Evolutionary conservation across 2,888 invertebrate species (phyloP), one percentile per base, ranked within the genome.

Genomic region (Drosophila tanythrix): DNA sequence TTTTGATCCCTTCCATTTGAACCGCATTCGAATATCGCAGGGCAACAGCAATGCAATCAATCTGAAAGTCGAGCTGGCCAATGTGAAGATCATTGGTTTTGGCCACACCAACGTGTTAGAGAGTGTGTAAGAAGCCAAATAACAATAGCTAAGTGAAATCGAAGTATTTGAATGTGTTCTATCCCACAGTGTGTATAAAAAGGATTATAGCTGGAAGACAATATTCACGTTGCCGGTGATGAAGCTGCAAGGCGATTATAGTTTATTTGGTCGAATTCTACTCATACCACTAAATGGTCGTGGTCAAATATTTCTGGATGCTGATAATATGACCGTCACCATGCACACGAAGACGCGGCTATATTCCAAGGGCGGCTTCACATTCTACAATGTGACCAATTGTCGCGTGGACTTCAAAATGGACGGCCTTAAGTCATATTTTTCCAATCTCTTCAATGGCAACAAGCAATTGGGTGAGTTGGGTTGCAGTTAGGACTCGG

Each of bases 371-470:
- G 95, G 95, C 67, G 95, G 94, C 21, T 95, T 94, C 64, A 94
- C 95, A 51, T 96, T 96, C 92, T 96, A 95, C 93, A 96, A 96
- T 89, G 95, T 96, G 0, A 95, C 95, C 62, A 94, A 92, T 68
- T 95, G 95, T 5, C 95, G 95, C 83, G 96, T 96, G 0, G 95
- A 96, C 91, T 96, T 96, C 86, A 94, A 94, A 57, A 94, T 96
- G 75, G 96, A 95, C 53, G 96, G 96, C 18, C 92, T 96, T 15
- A 95, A 94, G 91, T 93, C 96, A 51, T 94, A 95, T 76, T 95
- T 96, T 94, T 95, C 95, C 50, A 96, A 96, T 92, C 93, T 96
- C 35, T 96, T 96, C 82, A 96, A 96, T 86, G 96, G 96, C 65
- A 95, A 96, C 71, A 95, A 95, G 90, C 94, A 95, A 65, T 93